Conservation (phyloP, 1,140 invertebrate genomes). For the Calephelis nemesis region DNA sequence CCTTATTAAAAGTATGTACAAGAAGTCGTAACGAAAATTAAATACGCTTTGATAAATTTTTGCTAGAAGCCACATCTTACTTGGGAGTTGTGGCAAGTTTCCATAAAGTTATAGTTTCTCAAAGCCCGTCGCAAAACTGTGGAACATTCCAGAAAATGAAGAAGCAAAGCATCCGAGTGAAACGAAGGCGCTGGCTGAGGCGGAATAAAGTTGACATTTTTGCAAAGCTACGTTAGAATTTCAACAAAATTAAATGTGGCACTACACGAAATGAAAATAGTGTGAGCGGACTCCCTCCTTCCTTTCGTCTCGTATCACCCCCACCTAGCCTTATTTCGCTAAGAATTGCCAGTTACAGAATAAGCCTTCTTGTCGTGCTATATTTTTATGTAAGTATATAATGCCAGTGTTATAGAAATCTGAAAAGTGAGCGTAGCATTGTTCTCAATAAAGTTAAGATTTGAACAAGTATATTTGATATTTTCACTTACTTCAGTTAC, state of each 20-base stretch:
- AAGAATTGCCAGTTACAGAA: constrained; percentile 39
- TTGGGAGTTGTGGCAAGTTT: constrained; percentile 69
- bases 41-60: constrained; percentile 75
- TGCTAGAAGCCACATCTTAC: constrained; percentile 70
- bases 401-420: no score
- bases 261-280: constrained; percentile 76
- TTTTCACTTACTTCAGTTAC: no score
- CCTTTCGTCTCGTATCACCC: constrained; percentile 28
- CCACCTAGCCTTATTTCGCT: constrained; percentile 49
- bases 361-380: constrained; percentile 16
- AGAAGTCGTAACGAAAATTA: constrained; percentile 74
- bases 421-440: no score
- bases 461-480: no score
- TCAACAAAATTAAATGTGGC: constrained; percentile 78
- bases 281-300: constrained; percentile 40
- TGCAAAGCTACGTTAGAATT: constrained; percentile 78
- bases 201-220: constrained; percentile 79
- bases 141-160: constrained; percentile 75
- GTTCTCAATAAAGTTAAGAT: no score
- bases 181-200: constrained; percentile 70
- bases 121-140: constrained; percentile 72
- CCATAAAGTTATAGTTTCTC: constrained; percentile 75
- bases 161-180: constrained; percentile 69
- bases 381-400: not conserved
- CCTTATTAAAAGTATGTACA: constrained; percentile 3